Base-by-base conservation (phyloP, 2,888 invertebrate species). In the Leptinotarsa tumamoca region DNA sequence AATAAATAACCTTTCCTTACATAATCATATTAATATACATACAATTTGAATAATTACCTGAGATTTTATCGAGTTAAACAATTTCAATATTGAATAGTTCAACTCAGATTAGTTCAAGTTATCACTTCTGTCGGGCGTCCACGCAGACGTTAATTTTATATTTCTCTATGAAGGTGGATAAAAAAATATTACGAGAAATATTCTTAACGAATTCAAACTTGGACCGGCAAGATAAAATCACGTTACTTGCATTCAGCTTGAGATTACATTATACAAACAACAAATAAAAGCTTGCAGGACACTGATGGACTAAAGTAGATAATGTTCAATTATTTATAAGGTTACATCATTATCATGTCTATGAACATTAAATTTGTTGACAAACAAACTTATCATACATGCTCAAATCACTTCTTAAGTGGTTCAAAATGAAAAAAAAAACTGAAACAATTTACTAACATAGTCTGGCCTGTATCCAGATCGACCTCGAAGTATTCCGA, bases 321-420 rank as follows among this genome's bases (percentile, higher is more conserved):
- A 17, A 23, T 23, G 15, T 21, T 15, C 58, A 21, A 58, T 58
- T 58, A 27, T 15, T 58, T 14, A 21, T 27, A 21, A 23, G 23
- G 15, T 58, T 58, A 27, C 21, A 58, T 58, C 58, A 58, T 58
- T 58, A 21, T 15, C 21, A 23, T 14, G 58, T 58, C 23, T 58
- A 17, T 1, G 58, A 58, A 17, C 43, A 63, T 63, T 63, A 63
- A 33, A 63, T 17, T n/a, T 63, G 63, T 63, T 63, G 63, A 63
- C 63, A 63, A 63, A 63, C 63, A 63, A 27, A 14, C 5, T 43
- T 18, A 14, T 63, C 33, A 43, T 63, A 43, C n/a, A 43, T 1
- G 33, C 33, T 63, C 43, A 63, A 27, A 33, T 33, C 17, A 33
- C 33, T n/a, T 21, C 43, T 33, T 43, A 13, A 63, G 63, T 43